These are phyloP conservation scores for Chinchilla lanigera DNA, from an alignment of 2,113 vertebrate species.

Conservation along the genomic window DNA sequence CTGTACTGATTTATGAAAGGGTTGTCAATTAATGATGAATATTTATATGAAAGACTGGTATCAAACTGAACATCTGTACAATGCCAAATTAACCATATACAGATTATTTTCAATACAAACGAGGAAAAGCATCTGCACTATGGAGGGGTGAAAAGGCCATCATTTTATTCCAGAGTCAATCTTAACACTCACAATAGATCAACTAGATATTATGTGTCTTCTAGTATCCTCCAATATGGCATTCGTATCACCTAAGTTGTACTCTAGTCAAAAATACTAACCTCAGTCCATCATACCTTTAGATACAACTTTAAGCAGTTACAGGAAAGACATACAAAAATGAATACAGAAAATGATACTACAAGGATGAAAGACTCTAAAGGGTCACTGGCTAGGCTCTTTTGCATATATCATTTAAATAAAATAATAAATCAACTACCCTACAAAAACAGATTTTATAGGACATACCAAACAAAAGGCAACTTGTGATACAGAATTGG, in stretches of 20 bases:
- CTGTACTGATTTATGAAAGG: not conserved
- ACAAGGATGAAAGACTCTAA: not conserved
- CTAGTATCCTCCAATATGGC: not conserved
- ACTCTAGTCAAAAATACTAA: constrained; percentile 12
- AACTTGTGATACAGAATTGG: not conserved
- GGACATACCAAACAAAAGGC: not conserved
- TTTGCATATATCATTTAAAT: not conserved
- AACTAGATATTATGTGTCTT: not conserved
- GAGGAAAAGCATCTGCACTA: not conserved
- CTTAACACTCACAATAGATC: not conserved
- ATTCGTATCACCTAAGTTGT: not conserved
- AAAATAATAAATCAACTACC: not conserved
- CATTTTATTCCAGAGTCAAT: constrained; percentile 35
- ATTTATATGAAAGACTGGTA: not conserved
- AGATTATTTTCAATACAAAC: not conserved
- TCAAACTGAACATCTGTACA: constrained; percentile 2
- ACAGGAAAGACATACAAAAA: not conserved
- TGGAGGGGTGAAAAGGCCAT: not conserved
- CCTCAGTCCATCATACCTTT: not conserved
- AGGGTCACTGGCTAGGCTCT: not conserved
- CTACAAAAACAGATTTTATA: constrained; percentile 1
- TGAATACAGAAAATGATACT: constrained; percentile 11
- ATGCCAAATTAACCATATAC: not conserved
- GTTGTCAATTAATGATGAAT: not conserved
- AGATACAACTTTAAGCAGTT: not conserved